Base-by-base conservation (phyloP, 2,888 invertebrate species). In the Catocala fraxini region DNA sequence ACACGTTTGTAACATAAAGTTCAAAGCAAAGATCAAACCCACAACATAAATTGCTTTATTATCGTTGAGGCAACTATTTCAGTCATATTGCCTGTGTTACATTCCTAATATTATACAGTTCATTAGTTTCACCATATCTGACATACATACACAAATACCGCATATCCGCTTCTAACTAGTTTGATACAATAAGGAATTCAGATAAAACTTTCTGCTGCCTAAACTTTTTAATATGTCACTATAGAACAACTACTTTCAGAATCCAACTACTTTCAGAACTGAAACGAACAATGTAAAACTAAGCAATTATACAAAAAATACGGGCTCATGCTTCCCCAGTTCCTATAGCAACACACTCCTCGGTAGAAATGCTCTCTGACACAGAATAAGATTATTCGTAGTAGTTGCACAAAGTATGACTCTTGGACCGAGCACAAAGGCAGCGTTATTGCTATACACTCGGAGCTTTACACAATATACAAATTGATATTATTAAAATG, bases 341-440 rank as follows among this genome's bases (percentile, higher is more conserved):
- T 52, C n/a, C 59, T 39, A 63, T 60, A 33, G 62, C 58, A 71
- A 63, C 51, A 53, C n/a, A 35, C 46, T 58, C 47, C 63, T 72
- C 56, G 56, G 62, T 67, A 78, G 70, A 54, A 56, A 59, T 61
- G 43, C 57, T 75, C 53, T 57, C 51, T 63, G 59, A 67, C 51
- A 75, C 56, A 66, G 75, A 82, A 86, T 82, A 82, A 82, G 83
- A 82, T 87, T 86, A 87, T 82, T 82, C 78, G 75, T 73, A 75
- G 70, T 64, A 59, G 56, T 60, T 71, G 74, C 79, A 77, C 77
- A 81, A 75, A 75, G 74, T 75, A 71, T 53, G 64, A 75, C 70
- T 77, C 75, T 72, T 75, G 74, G 73, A 72, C 69, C 39, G 65
- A 65, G 58, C 59, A 83, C 80, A 84, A 81, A 79, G 80, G 74